phyloP scores from a whole-genome alignment of 2,888 invertebrate genomes.

The Teinopalpus imperialis region DNA sequence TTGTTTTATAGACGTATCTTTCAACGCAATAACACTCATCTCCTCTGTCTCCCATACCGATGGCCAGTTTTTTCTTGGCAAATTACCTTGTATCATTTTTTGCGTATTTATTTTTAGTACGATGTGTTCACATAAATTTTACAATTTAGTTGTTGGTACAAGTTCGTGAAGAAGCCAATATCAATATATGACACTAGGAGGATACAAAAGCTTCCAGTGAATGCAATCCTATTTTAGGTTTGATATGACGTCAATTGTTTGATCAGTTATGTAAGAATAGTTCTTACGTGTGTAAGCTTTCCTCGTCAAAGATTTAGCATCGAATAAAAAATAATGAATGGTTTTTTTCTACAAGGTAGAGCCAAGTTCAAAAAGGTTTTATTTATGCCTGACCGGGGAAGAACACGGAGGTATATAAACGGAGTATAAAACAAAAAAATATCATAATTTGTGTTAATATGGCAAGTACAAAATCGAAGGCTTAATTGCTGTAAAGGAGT shows the following conservation, averaged over 20 bases:
- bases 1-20: conserved; percentile 40
- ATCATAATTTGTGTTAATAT: no score
- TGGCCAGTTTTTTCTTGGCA: conserved; percentile 39
- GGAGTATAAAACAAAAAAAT: no score
- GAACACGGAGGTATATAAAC: no score
- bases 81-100: conserved; percentile 35
- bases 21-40: conserved; percentile 37
- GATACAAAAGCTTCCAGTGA: conserved; percentile 9
- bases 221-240: conserved; percentile 9
- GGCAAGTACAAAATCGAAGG: no score
- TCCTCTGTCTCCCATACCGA: conserved; percentile 24
- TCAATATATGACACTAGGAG: conserved; percentile 3
- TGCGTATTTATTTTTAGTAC: conserved; percentile 34
- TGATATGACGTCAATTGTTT: conserved; percentile 14
- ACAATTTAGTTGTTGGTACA: conserved; percentile 32
- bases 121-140: conserved; percentile 33
- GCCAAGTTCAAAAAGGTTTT: no score
- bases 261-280: conserved; percentile 9
- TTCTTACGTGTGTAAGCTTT: conserved; percentile 5
- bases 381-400: no score
- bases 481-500: no score
- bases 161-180: conserved; percentile 13
- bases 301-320: not conserved
- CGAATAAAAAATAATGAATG: no score
- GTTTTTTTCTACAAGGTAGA: no score